These are phyloP conservation scores for Chaitophorus viminalis DNA, from an alignment of 2,888 invertebrate genomes.

Conservation along the genomic window DNA sequence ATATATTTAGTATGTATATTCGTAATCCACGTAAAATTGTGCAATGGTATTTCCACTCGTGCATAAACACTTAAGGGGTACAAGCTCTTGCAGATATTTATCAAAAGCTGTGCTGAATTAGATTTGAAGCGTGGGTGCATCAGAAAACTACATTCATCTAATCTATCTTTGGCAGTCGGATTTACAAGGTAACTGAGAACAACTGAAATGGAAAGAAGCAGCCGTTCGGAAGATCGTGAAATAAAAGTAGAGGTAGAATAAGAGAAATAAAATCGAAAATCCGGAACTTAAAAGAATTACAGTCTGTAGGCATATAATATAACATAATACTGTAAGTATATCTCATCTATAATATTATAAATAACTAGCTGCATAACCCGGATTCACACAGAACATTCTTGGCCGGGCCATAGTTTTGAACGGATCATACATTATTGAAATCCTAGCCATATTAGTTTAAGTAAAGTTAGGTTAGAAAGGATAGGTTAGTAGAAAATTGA, in stretches of 20 bases:
- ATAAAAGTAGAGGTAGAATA: not conserved
- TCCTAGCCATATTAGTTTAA: no score
- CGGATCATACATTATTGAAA: no score
- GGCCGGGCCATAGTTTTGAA: no score
- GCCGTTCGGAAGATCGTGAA: not conserved
- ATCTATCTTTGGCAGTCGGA: not conserved
- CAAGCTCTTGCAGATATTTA: conserved; percentile 7
- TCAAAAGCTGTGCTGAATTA: not conserved
- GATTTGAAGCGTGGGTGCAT: not conserved
- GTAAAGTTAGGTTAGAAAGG: no score
- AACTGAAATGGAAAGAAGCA: conserved; percentile 13
- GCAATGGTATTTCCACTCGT: not conserved
- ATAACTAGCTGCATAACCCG: no score
- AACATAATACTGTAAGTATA: not conserved
- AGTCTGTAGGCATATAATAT: not conserved
- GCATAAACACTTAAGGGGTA: not conserved
- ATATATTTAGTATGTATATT: not conserved
- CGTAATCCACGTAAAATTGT: not conserved
- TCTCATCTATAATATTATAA: no score
- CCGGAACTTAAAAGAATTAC: not conserved
- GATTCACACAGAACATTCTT: no score
- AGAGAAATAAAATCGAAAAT: not conserved
- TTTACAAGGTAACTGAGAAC: conserved; percentile 14
- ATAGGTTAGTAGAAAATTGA: no score
- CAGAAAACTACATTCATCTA: conserved; percentile 9